Evolutionary conservation across 2,113 vertebrate species (phyloP).

Genomic region (Ivindomyrus marchei): DNA sequence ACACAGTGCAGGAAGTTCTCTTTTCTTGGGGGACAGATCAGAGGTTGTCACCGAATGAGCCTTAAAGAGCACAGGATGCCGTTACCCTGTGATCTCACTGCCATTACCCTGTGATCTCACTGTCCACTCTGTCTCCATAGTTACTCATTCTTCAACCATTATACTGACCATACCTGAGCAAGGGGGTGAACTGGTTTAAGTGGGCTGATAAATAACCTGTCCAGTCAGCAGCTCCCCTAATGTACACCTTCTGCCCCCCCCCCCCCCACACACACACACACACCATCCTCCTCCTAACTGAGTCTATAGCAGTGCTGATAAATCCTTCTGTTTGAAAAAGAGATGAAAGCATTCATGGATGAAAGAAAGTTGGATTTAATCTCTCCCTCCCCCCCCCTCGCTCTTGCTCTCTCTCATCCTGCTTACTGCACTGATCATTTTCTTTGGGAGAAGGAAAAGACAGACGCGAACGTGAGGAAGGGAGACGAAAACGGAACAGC

Average conservation of each 20-base stretch:
- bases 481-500: conserved; percentile 63
- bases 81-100: background rate
- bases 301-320: conserved; percentile 53
- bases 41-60: background rate
- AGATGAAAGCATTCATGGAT: conserved; percentile 62
- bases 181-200: background rate
- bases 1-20: background rate
- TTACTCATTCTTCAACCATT: background rate
- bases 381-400: conserved; percentile 64
- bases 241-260: conserved; percentile 61
- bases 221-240: background rate
- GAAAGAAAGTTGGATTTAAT: conserved; percentile 92
- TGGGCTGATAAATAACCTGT: background rate
- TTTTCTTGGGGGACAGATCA: background rate
- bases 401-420: conserved; percentile 66
- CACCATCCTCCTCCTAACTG: conserved; percentile 40
- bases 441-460: conserved; percentile 27
- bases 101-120: background rate
- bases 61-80: background rate
- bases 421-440: conserved; percentile 76
- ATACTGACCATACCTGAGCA: background rate
- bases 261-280: conserved; percentile 37
- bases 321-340: conserved; percentile 92
- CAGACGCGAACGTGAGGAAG: background rate
- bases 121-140: background rate